A percentile compares a stretch with the other conserved stretches of the same genome.
Evolutionary conservation across 2,888 invertebrate genomes (phyloP).

Genomic region (Acanthosoma haemorrhoidale): DNA sequence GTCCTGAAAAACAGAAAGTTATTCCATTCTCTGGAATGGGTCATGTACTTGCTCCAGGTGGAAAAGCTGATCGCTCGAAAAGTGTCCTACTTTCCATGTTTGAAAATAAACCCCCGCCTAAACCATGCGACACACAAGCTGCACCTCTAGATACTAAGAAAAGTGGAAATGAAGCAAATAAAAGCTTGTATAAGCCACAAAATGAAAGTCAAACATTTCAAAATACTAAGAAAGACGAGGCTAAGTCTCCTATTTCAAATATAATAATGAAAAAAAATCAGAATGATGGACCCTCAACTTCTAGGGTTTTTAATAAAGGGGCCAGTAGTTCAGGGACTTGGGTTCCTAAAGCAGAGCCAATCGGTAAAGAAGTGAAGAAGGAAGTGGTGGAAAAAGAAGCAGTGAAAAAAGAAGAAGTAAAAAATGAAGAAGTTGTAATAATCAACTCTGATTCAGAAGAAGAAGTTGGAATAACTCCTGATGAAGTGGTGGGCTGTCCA

Average conservation of each 20-base stretch:
- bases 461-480: neutral
- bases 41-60: slow-evolving; percentile 37
- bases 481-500: slow-evolving; percentile 37
- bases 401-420: neutral
- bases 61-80: slow-evolving; percentile 7
- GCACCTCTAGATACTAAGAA: neutral
- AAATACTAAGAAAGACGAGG: neutral
- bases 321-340: slow-evolving; percentile 40
- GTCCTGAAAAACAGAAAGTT: slow-evolving; percentile 5
- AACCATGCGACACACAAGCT: slow-evolving; percentile 37
- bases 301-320: neutral
- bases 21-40: slow-evolving; percentile 40
- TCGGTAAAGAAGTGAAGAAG: neutral
- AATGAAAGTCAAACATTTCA: neutral
- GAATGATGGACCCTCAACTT: neutral
- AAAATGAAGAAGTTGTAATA: neutral
- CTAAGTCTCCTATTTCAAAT: neutral
- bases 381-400: neutral
- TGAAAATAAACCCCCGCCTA: slow-evolving; percentile 43
- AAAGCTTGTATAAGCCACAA: neutral
- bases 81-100: slow-evolving; percentile 34
- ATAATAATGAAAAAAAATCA: neutral
- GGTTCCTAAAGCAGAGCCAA: slow-evolving; percentile 41
- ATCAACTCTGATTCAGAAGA: neutral
- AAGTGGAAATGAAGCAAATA: neutral